Conservation (phyloP, 2,888 invertebrate genomes). For the Asteroscopus sphinx region DNA sequence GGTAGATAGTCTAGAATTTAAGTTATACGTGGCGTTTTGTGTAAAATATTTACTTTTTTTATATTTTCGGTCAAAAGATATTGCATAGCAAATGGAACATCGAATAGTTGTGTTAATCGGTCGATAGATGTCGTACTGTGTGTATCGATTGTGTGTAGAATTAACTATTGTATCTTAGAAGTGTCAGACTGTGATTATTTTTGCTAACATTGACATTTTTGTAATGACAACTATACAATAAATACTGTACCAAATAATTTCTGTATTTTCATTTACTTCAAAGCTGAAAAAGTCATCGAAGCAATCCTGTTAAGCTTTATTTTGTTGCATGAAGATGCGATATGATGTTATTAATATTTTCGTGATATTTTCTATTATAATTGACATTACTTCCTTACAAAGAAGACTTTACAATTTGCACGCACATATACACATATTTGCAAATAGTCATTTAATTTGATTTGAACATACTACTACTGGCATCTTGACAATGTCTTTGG, state of each 20-base stretch:
- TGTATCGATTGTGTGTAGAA: conserved; percentile 56
- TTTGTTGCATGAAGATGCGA: too few relatives aligned
- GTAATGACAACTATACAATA: conserved; percentile 88
- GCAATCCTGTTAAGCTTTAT: too few relatives aligned
- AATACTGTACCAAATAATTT: conserved; percentile 84
- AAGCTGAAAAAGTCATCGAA: too few relatives aligned
- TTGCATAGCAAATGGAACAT: conserved; percentile 49
- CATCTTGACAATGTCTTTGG: too few relatives aligned
- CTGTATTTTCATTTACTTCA: conserved; percentile 56
- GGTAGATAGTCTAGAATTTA: conserved; percentile 60
- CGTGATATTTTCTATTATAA: too few relatives aligned
- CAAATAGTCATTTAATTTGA: too few relatives aligned
- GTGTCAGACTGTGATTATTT: conserved; percentile 89
- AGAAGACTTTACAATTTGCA: too few relatives aligned
- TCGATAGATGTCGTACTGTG: conserved; percentile 40
- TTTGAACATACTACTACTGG: too few relatives aligned
- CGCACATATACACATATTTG: too few relatives aligned
- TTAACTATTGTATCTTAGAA: conserved; percentile 69
- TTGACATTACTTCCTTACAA: too few relatives aligned
- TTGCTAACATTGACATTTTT: conserved; percentile 90
- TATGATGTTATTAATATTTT: too few relatives aligned
- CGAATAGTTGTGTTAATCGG: conserved; percentile 35
- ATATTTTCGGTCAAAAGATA: conserved; percentile 47
- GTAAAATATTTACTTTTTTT: conserved; percentile 54
- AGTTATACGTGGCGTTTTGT: conserved; percentile 59